Evolutionary conservation across 2,888 invertebrate species (phyloP).

Genomic region (Stenodema calcarata): DNA sequence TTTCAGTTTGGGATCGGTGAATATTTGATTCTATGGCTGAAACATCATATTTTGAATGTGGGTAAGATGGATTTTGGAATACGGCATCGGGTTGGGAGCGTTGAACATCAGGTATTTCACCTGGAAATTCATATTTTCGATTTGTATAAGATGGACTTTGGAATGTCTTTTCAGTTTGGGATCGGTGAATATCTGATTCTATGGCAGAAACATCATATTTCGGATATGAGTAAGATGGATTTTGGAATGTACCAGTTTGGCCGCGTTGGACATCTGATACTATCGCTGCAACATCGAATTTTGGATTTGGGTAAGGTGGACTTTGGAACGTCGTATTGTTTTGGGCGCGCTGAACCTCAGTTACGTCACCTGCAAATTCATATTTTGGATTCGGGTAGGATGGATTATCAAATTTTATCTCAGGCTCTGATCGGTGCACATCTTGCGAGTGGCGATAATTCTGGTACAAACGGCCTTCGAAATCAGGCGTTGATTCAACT

Average conservation of each 20-base stretch:
- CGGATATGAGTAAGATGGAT: not conserved
- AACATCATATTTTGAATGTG: not conserved
- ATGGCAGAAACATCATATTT: not conserved
- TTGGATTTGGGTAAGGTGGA: too few species aligned
- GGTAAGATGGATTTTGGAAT: not conserved
- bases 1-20: too few species aligned
- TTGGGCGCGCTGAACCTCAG: too few species aligned
- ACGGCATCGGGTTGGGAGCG: too few species aligned
- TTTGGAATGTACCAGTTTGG: not conserved
- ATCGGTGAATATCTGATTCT: not conserved
- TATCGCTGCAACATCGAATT: too few species aligned
- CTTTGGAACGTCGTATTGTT: too few species aligned
- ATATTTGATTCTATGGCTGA: too few species aligned
- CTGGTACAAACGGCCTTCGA: not conserved
- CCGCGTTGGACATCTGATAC: not conserved
- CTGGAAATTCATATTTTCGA: too few species aligned
- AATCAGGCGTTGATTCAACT: too few species aligned
- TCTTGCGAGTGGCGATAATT: not conserved
- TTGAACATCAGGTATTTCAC: too few species aligned
- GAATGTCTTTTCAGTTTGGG: not conserved
- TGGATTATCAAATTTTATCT: not conserved
- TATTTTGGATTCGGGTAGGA: too few species aligned
- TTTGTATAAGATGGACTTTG: not conserved
- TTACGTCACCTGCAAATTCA: too few species aligned
- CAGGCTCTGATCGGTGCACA: not conserved